Percentiles rank a stretch among this genome's conserved stretches.
phyloP scores from a whole-genome alignment of 2,888 invertebrate genomes.

The Tolmerus cingulatus region DNA sequence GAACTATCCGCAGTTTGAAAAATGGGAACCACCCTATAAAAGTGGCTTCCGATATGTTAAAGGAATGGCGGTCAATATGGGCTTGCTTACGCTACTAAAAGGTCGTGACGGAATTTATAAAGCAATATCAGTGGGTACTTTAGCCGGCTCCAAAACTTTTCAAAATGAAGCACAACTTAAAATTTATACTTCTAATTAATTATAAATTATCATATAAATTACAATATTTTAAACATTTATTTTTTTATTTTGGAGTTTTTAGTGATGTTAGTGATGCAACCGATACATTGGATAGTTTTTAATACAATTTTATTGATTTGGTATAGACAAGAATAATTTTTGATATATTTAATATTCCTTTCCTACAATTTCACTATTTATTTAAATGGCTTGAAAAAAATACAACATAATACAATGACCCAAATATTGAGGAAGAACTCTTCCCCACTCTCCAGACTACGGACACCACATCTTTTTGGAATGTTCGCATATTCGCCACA shows the following conservation, averaged over 20 bases:
- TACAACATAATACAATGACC: too few relatives aligned
- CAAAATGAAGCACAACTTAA: background rate
- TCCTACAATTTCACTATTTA: too few relatives aligned
- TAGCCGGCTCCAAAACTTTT: background rate
- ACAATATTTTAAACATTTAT: background rate
- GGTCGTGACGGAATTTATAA: background rate
- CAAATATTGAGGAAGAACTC: too few relatives aligned
- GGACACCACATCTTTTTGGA: too few relatives aligned
- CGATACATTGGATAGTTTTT: too few relatives aligned
- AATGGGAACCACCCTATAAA: background rate
- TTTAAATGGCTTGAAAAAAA: too few relatives aligned
- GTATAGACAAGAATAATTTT: too few relatives aligned
- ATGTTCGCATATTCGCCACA: too few relatives aligned
- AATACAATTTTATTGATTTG: too few relatives aligned
- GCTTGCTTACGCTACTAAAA: background rate
- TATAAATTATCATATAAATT: background rate
- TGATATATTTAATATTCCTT: too few relatives aligned
- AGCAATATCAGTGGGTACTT: background rate
- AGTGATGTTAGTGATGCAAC: too few relatives aligned
- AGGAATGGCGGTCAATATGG: background rate
- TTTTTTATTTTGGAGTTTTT: background rate
- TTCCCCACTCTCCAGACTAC: too few relatives aligned
- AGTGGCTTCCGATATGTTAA: background rate
- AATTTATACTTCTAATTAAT: background rate
- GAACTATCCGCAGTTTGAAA: background rate